Evolutionary conservation across 1,140 invertebrate genomes (phyloP), one percentile per base, ranked within the genome.

Genomic region (Dendrolimus kikuchii): DNA sequence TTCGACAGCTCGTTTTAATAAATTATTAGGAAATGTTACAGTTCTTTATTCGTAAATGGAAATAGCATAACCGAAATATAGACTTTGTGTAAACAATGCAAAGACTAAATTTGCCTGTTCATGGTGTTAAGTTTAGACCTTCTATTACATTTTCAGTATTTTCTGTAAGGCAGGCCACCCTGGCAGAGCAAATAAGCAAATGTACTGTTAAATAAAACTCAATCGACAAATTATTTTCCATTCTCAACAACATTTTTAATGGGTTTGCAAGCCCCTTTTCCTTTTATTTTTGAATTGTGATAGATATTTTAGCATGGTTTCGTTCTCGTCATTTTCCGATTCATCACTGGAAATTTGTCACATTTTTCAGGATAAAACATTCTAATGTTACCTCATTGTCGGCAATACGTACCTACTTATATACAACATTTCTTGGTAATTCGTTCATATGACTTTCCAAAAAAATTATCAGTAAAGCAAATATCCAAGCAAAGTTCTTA

Each of bases 1-100:
- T 69, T 70, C 67, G 68, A 68, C 64, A 68, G 69, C 61, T 61
- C 64, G 64, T 69, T 74, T 74, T 72, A 69, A 70, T 74, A 70
- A 74, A 70, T 71, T 64, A 68, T 66, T 49, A 57, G 47, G 55
- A 65, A 59, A 60, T 60, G 56, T 58, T 53, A 55, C 55, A 47
- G 64, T 54, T 55, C 55, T 56, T n/a, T 41, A 51, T 52, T 54
- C 40, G 51, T 52, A 61, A 61, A 46, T 56, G 51, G 46, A 36
- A 48, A 44, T 40, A 49, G 41, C 46, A 10, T 40, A 50, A 23
- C 52, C 57, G 46, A 51, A 53, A 23, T 23, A 23, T 23, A 23
- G 23, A 23, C 23, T 23, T 23, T 23, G 23, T 23, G 23, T 23
- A 23, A 23, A 23, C 23, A 23, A 23, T 23, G 23, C 3, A 23